Base-by-base conservation (phyloP, 2,888 invertebrate species). In the Myathropa florea region DNA sequence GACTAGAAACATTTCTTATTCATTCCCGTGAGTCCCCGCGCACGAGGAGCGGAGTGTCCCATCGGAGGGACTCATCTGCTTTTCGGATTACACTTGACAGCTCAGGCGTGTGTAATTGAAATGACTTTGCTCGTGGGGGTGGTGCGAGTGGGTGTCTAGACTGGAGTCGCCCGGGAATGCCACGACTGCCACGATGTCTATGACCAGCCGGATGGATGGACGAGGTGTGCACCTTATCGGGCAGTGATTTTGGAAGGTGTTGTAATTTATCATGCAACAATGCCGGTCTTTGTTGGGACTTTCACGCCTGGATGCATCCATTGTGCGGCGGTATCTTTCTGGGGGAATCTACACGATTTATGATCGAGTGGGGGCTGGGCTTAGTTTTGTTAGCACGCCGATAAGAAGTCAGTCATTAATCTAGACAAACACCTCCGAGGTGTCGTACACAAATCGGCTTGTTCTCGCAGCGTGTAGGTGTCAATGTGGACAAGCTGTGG, bases 211-310 rank as follows among this genome's bases (percentile, higher is more conserved):
- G 39, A 65, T 68, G 36, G 79, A 83, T 68, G 73, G 73, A 79
- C 64, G 79, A 26, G 68, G 33, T 53, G 78, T 63, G 55, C 60
- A 61, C 39, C 83, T 75, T 79, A 70, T 79, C 70, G 64, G 70
- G 73, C 73, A 73, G 23, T 59, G 71, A 68, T 72, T 78, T 83
- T 67, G 57, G 71, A 73, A 83, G 68, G 68, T 67, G 61, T 36
- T 71, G 81, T 81, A 46, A 85, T 85, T 85, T 85, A 85, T 83
- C 65, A 79, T 70, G 33, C 59, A 73, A 79, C 73, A 83, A 79
- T 79, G 33, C 33, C 72, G 61, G 55, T 24, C 67, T 78, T 63
- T 78, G 30, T 63, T 67, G 28, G 18, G 18, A 46, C 46, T 46
- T 46, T 46, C 46, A 46, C 46, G 46, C 46, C 46, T 46, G 18